Evolutionary conservation across 2,797 vertebrate genomes (phyloP).

Genomic region (Darevskia mixta): DNA sequence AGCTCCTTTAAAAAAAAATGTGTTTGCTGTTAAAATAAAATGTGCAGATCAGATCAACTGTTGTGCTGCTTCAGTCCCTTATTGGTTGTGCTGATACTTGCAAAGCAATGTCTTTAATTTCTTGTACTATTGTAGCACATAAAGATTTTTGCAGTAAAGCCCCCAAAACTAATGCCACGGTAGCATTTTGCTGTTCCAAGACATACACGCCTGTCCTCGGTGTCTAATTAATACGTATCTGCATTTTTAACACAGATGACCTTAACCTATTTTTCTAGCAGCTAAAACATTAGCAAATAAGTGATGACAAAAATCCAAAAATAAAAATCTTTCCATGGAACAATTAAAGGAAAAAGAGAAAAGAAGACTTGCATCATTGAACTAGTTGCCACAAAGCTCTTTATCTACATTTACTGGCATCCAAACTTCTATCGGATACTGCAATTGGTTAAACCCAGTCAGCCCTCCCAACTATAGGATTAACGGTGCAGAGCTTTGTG

Average conservation of each 20-base stretch:
- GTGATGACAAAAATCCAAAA: not conserved
- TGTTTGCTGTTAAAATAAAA: not conserved
- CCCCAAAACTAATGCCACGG: not conserved
- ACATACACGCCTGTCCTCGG: not conserved
- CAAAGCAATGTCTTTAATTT: not conserved
- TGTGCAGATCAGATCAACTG: not conserved
- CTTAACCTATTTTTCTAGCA: not conserved
- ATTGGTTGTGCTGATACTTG: not conserved
- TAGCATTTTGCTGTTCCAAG: not conserved
- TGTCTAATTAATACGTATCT: constrained; percentile 14
- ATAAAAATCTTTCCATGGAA: not conserved
- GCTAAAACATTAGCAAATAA: not conserved
- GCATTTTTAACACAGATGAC: not conserved
- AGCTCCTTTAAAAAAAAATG: no score
- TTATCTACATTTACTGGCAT: not conserved
- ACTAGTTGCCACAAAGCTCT: not conserved
- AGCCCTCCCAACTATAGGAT: not conserved
- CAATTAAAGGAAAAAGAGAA: not conserved
- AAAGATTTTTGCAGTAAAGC: not conserved
- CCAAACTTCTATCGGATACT: not conserved
- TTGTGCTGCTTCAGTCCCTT: not conserved
- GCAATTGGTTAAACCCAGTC: not conserved
- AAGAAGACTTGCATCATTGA: not conserved
- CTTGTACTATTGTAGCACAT: not conserved
- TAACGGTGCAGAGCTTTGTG: not conserved